Evolutionary conservation across 2,113 vertebrate species (phyloP).

Genomic region (Myrmophylax atrothorax): DNA sequence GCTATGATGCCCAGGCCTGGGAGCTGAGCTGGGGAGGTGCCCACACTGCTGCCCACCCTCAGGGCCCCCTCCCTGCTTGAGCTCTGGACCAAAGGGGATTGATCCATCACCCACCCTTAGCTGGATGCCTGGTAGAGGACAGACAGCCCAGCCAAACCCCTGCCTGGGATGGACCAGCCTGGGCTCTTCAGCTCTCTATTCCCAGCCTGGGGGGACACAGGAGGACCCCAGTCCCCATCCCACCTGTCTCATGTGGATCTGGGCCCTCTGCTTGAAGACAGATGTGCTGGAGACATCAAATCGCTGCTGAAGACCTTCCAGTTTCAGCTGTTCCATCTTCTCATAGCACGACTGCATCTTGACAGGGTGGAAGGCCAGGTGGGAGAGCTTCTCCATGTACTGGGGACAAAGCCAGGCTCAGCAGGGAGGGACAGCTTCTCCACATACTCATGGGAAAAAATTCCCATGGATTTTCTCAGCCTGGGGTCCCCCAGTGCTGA

Average conservation of each 20-base stretch:
- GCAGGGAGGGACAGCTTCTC: neutral
- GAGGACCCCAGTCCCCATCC: neutral
- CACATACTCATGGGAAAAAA: rapidly evolving
- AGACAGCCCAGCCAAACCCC: neutral
- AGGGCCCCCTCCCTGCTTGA: neutral
- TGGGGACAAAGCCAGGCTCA: constrained; percentile 57
- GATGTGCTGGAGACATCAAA: constrained; percentile 90
- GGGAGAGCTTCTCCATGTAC: constrained; percentile 94
- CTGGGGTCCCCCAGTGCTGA: too few relatives aligned
- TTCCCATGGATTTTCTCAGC: neutral
- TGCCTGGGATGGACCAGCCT: neutral
- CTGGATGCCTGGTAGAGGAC: neutral
- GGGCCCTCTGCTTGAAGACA: constrained; percentile 92
- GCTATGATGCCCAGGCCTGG: neutral
- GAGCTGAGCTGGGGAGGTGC: too few relatives aligned
- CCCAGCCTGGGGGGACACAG: rapidly evolving
- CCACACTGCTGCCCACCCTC: neutral
- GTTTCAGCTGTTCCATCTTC: constrained; percentile 89
- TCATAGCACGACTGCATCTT: constrained; percentile 97
- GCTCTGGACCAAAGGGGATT: neutral
- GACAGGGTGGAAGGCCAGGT: constrained; percentile 93
- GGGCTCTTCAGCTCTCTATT: neutral
- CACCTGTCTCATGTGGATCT: constrained; percentile 97
- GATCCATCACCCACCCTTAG: neutral
- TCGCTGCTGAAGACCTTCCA: constrained; percentile 94